A percentile compares a stretch with the other conserved stretches of the same genome.
phyloP scores from a whole-genome alignment of 1,140 invertebrate genomes.

The Lepidurus couesii region DNA sequence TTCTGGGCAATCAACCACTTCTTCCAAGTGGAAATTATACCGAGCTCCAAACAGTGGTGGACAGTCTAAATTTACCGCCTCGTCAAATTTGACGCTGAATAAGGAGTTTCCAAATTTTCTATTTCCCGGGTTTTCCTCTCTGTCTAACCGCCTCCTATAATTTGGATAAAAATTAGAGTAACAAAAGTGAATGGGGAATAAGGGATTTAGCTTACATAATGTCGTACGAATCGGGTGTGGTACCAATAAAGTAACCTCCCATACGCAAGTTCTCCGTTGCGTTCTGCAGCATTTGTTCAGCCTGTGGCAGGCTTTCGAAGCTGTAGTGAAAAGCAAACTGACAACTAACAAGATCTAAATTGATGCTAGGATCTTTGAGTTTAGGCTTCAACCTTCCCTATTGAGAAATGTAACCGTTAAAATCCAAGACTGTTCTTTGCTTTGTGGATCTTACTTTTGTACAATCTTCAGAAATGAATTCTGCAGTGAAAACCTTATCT shows the following conservation, averaged over 20 bases:
- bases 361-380: constrained; percentile 64
- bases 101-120: constrained; percentile 76
- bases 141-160: constrained; percentile 30
- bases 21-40: constrained; percentile 92
- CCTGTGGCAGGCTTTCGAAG: constrained; percentile 88
- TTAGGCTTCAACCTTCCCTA: constrained; percentile 60
- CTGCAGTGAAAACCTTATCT: constrained; percentile 61
- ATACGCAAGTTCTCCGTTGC: constrained; percentile 76
- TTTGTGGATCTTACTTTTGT: constrained; percentile 59
- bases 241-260: constrained; percentile 95
- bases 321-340: constrained; percentile 97
- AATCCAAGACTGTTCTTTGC: constrained; percentile 1
- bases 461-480: constrained; percentile 88
- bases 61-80: constrained; percentile 56
- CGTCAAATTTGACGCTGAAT: constrained; percentile 72
- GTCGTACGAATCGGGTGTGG: constrained; percentile 86
- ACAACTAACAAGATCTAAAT: constrained; percentile 87
- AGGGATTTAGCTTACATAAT: constrained; percentile 60
- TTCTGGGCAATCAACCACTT: constrained; percentile 96
- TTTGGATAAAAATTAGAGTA: neutral
- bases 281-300: constrained; percentile 87
- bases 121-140: constrained; percentile 26
- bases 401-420: constrained; percentile 36
- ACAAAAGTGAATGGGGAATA: neutral
- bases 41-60: constrained; percentile 90